Conservation (phyloP, 2,113 vertebrate genomes). For the Osmerus eperlanus region DNA sequence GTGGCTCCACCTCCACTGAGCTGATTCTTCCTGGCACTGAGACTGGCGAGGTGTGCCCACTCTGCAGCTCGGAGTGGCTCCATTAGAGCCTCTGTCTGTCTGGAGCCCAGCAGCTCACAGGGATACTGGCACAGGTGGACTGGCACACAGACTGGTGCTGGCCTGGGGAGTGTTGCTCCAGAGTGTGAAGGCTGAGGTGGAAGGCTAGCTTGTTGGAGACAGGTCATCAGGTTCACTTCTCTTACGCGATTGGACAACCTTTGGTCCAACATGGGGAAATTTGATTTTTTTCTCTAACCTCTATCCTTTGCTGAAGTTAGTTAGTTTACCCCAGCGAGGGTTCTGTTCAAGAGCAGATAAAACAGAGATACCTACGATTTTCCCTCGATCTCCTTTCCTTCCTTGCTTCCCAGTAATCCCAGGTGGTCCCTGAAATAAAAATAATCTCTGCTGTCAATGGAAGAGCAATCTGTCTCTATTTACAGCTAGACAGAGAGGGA, state of each 20-base stretch:
- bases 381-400: conserved; percentile 63
- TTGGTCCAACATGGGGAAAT: no score
- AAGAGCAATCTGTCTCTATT: neutral
- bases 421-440: conserved; percentile 59
- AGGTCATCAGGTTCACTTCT: no score
- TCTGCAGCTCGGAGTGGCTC: neutral
- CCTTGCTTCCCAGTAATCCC: conserved; percentile 70
- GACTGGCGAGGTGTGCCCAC: neutral
- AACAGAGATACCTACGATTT: conserved; percentile 56
- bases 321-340: neutral
- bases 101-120: neutral
- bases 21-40: neutral
- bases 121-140: neutral
- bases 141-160: neutral
- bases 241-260: no score
- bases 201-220: no score
- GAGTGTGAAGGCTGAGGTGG: no score
- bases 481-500: neutral
- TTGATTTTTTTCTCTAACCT: no score
- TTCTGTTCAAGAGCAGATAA: conserved; percentile 17
- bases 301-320: neutral
- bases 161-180: neutral
- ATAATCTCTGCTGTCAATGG: neutral
- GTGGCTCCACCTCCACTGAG: neutral
- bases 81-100: neutral